Conservation (phyloP, 2,113 vertebrate species). For the Tragelaphus imberbis region DNA sequence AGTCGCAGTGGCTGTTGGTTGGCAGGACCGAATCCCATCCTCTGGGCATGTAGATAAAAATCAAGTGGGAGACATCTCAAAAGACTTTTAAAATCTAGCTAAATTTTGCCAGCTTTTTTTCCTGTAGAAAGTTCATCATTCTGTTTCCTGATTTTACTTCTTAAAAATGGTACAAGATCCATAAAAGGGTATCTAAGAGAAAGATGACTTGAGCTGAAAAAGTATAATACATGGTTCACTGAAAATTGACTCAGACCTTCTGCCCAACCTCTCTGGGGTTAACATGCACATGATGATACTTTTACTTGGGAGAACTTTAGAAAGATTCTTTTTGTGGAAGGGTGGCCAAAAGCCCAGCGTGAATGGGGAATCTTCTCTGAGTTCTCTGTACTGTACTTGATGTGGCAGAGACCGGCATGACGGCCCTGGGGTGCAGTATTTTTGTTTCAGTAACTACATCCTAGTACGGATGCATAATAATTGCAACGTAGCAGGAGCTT, state of each 20-base stretch:
- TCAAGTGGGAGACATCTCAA: background rate
- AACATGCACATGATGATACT: slow-evolving; percentile 45
- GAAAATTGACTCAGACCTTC: background rate
- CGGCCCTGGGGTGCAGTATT: background rate
- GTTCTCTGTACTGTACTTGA: background rate
- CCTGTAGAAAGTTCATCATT: background rate
- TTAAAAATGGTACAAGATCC: background rate
- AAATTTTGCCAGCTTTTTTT: background rate
- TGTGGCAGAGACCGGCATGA: background rate
- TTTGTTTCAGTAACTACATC: slow-evolving; percentile 53
- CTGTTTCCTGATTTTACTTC: background rate
- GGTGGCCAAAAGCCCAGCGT: slow-evolving; percentile 29
- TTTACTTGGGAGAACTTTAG: slow-evolving; percentile 48
- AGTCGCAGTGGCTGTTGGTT: background rate
- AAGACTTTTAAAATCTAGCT: background rate
- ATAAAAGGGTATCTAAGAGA: background rate
- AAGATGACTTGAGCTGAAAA: background rate
- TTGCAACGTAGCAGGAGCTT: slow-evolving; percentile 57
- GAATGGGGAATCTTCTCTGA: background rate
- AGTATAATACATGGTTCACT: background rate
- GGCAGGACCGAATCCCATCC: background rate
- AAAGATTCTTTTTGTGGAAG: slow-evolving; percentile 50
- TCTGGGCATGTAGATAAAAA: background rate
- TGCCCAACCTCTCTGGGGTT: background rate
- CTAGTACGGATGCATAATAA: slow-evolving; percentile 58